Conservation (phyloP, 64 coral and sea anemone species). For the Porites australiensis region DNA sequence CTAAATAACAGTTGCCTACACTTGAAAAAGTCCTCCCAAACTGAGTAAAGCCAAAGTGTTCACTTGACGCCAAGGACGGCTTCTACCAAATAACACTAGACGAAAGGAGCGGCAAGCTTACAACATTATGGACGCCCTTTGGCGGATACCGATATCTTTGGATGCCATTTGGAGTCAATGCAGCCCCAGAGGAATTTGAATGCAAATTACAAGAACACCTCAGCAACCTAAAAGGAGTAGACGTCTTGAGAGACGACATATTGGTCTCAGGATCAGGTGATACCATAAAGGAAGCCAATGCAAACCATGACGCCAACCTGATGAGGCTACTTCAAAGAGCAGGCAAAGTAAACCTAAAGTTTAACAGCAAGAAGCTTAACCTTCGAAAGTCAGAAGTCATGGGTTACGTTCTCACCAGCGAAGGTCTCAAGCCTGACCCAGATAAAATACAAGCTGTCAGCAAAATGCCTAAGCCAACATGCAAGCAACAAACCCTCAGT, state of each 20-base stretch:
- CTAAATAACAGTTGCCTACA: conserved; percentile 59
- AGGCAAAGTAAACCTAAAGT: conserved; percentile 62
- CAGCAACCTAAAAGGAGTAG: conserved; percentile 39
- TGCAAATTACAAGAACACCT: conserved; percentile 44
- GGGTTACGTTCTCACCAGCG: conserved; percentile 54
- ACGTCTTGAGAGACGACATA: conserved; percentile 56
- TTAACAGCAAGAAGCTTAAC: conserved; percentile 74
- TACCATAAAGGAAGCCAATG: conserved; percentile 43
- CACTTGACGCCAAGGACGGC: conserved; percentile 62
- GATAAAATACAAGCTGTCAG: conserved; percentile 56
- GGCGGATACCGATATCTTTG: conserved; percentile 52
- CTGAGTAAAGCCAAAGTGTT: conserved; percentile 62
- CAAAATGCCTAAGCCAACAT: conserved; percentile 58
- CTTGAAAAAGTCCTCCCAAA: conserved; percentile 50
- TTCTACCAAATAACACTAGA: conserved; percentile 58
- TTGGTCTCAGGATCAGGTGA: conserved; percentile 49
- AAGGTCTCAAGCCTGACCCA: conserved; percentile 60
- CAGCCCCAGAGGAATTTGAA: conserved; percentile 68
- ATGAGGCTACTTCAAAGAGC: conserved; percentile 27
- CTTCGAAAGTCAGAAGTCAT: conserved; percentile 65
- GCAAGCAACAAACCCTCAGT: conserved; percentile 60
- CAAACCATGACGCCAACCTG: conserved; percentile 63
- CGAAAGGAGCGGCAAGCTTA: conserved; percentile 52
- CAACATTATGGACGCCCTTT: conserved; percentile 55
- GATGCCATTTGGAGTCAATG: conserved; percentile 65